phyloP scores from a whole-genome alignment of 2,113 vertebrate species.

The Rhinolophus sinicus region DNA sequence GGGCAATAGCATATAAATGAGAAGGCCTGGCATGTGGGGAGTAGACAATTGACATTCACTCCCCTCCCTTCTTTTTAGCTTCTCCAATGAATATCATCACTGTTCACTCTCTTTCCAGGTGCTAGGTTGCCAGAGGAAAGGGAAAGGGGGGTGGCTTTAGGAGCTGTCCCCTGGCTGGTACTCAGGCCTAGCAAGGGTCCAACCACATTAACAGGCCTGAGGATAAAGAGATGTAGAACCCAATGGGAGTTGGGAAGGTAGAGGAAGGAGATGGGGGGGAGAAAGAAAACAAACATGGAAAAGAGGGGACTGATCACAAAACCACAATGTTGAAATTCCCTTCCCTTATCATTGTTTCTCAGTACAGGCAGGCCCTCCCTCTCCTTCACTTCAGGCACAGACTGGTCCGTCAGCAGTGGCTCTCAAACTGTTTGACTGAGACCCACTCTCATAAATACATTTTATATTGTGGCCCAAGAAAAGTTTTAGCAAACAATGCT shows the following conservation, averaged over 20 bases:
- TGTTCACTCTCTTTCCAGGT: background rate
- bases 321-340: background rate
- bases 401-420: background rate
- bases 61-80: background rate
- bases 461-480: background rate
- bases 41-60: no score
- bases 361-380: background rate
- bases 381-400: background rate
- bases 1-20: background rate
- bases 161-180: background rate
- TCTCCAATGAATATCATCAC: background rate
- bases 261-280: background rate
- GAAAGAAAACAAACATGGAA: background rate
- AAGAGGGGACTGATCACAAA: background rate
- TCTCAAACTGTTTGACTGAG: background rate
- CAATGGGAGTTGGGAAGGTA: no score
- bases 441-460: background rate
- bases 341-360: background rate
- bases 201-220: background rate
- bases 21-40: background rate
- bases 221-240: background rate
- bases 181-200: background rate
- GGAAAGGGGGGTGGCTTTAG: background rate
- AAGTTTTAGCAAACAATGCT: background rate
- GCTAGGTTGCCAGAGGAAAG: background rate